These are phyloP conservation scores for Onthophagus sagittarius DNA, from an alignment of 2,888 invertebrate genomes.

Conservation along the genomic window DNA sequence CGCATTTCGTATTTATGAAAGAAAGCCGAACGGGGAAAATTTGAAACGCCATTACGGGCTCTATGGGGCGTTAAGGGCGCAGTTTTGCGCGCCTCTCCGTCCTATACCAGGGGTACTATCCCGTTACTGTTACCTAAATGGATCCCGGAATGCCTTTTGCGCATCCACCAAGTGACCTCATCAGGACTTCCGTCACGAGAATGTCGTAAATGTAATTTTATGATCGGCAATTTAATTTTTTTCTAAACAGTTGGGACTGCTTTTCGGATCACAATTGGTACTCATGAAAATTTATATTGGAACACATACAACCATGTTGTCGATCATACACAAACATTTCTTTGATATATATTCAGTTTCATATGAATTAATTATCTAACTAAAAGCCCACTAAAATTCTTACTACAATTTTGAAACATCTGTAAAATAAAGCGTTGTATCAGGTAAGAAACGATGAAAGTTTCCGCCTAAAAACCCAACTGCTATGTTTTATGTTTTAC, in stretches of 20 bases:
- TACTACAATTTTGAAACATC: too few relatives aligned
- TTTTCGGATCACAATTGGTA: conserved; percentile 11
- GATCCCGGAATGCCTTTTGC: conserved; percentile 28
- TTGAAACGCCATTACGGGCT: conserved; percentile 36
- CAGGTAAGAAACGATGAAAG: too few relatives aligned
- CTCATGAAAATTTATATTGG: background rate
- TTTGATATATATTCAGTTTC: too few relatives aligned
- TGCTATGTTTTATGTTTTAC: too few relatives aligned
- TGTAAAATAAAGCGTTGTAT: too few relatives aligned
- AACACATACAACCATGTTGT: too few relatives aligned
- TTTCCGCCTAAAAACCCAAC: too few relatives aligned
- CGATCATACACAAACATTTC: too few relatives aligned
- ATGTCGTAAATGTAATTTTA: conserved; percentile 23
- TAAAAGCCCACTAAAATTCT: too few relatives aligned
- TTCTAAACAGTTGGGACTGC: background rate
- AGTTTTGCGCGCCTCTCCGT: conserved; percentile 28
- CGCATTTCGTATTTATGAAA: conserved; percentile 36
- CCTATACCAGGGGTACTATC: conserved; percentile 29
- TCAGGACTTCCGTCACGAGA: conserved; percentile 21
- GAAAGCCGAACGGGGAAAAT: conserved; percentile 31
- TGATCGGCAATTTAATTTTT: conserved; percentile 20
- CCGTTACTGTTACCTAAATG: conserved; percentile 31
- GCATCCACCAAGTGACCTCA: conserved; percentile 27
- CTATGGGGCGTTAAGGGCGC: conserved; percentile 37
- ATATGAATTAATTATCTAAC: too few relatives aligned